Conservation (phyloP, 2,113 vertebrate genomes). For the Hepsetus odoe region DNA sequence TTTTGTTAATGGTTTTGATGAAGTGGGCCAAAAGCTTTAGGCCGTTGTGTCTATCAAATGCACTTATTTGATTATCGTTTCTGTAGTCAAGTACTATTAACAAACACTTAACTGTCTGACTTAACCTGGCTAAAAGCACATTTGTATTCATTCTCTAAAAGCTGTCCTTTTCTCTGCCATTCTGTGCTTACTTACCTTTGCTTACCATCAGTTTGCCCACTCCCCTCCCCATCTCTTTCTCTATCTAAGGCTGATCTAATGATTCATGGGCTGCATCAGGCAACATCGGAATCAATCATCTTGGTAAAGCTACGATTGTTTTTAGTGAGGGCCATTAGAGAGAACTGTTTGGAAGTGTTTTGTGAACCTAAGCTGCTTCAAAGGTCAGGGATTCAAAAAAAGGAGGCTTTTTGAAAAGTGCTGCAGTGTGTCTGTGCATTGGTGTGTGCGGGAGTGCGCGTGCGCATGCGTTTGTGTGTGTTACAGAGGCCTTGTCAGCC, state of each 20-base stretch:
- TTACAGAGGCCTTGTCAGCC: slow-evolving; percentile 73
- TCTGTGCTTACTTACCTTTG: slow-evolving; percentile 54
- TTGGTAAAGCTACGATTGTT: slow-evolving; percentile 78
- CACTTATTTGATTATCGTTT: slow-evolving; percentile 10
- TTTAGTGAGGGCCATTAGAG: slow-evolving; percentile 81
- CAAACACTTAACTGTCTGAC: slow-evolving; percentile 20
- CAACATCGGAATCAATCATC: slow-evolving; percentile 82
- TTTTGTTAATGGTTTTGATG: slow-evolving; percentile 11
- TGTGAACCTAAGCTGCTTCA: slow-evolving; percentile 80
- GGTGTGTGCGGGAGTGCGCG: slow-evolving; percentile 8
- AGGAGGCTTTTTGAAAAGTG: slow-evolving; percentile 60
- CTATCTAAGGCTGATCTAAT: slow-evolving; percentile 76
- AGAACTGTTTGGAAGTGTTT: slow-evolving; percentile 82
- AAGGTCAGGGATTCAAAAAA: slow-evolving; percentile 72
- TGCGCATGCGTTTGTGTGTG: slow-evolving; percentile 24
- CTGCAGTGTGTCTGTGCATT: slow-evolving; percentile 46
- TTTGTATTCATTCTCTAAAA: slow-evolving; percentile 49
- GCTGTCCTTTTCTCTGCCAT: neutral
- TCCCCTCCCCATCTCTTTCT: slow-evolving; percentile 42
- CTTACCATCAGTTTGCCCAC: slow-evolving; percentile 44
- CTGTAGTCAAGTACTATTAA: slow-evolving; percentile 23
- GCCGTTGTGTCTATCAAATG: slow-evolving; percentile 20
- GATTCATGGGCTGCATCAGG: slow-evolving; percentile 78
- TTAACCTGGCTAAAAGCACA: slow-evolving; percentile 31
- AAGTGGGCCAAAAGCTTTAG: slow-evolving; percentile 16